Conservation (phyloP, 2,888 invertebrate species). For the Heliconius ismenius region DNA sequence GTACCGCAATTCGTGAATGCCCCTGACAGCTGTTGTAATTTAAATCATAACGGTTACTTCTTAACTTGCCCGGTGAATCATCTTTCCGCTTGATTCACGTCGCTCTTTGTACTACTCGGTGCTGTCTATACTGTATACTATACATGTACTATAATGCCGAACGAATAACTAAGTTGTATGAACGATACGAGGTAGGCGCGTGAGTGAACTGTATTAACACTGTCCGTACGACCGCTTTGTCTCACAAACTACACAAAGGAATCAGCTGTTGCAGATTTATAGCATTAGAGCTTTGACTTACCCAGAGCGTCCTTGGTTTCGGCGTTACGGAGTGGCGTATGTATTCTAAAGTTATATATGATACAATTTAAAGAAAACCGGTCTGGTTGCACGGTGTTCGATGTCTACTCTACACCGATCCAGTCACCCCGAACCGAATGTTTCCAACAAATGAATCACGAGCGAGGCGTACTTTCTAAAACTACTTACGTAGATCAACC, state of each 20-base stretch:
- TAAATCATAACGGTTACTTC: conserved; percentile 78
- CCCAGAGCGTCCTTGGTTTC: conserved; percentile 59
- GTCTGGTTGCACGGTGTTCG: conserved; percentile 62
- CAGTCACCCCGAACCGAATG: conserved; percentile 68
- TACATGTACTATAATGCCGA: conserved; percentile 15
- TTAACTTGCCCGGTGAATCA: conserved; percentile 71
- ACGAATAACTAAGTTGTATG: conserved; percentile 36
- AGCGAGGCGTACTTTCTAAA: conserved; percentile 48
- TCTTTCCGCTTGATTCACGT: conserved; percentile 75
- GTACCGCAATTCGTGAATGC: conserved; percentile 72
- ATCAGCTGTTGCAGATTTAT: conserved; percentile 48
- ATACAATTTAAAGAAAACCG: conserved; percentile 74
- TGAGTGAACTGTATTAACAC: conserved; percentile 42
- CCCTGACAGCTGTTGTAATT: conserved; percentile 72
- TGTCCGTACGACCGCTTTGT: conserved; percentile 30
- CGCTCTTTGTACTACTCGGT: conserved; percentile 37
- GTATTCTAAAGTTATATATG: conserved; percentile 50
- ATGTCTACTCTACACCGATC: conserved; percentile 64
- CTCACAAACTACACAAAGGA: conserved; percentile 44
- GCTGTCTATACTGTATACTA: not conserved
- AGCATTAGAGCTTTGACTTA: conserved; percentile 50
- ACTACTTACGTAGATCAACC: conserved; percentile 29
- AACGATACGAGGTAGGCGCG: conserved; percentile 43
- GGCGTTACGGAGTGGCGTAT: conserved; percentile 53
- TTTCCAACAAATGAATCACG: conserved; percentile 71